Conservation (phyloP, 1,140 invertebrate species). For the Drosophila kanapiae region DNA sequence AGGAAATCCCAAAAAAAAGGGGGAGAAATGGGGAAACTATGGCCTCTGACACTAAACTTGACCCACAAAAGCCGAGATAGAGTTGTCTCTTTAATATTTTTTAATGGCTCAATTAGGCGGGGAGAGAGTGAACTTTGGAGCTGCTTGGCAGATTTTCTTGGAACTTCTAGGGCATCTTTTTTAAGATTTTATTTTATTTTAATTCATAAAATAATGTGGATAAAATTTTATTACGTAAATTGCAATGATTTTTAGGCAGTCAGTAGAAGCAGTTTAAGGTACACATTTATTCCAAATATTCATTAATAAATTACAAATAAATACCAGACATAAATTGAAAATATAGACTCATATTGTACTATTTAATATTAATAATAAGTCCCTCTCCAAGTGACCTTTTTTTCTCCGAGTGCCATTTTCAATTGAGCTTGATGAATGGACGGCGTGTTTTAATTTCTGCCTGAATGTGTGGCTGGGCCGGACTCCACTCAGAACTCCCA, state of each 20-base stretch:
- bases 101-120: slow-evolving; percentile 11
- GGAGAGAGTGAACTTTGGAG: slow-evolving; percentile 8
- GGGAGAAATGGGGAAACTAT: slow-evolving; percentile 6
- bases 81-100: slow-evolving; percentile 17
- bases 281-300: background rate
- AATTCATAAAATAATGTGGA: background rate
- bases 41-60: slow-evolving; percentile 61
- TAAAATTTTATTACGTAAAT: background rate
- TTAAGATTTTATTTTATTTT: background rate
- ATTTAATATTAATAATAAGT: slow-evolving; percentile 13
- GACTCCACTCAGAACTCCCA: slow-evolving; percentile 9
- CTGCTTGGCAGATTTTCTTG: background rate
- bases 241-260: background rate
- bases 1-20: background rate
- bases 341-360: background rate
- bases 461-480: slow-evolving; percentile 60
- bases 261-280: background rate
- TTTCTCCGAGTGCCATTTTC: slow-evolving; percentile 22
- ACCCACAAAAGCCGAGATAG: slow-evolving; percentile 43
- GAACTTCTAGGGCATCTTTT: background rate
- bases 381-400: background rate
- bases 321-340: background rate
- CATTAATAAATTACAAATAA: background rate
- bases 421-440: slow-evolving; percentile 76
- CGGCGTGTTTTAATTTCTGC: slow-evolving; percentile 67